These are phyloP conservation scores for Petrocephalus sullivani DNA, from an alignment of 2,797 vertebrate genomes.

Conservation along the genomic window DNA sequence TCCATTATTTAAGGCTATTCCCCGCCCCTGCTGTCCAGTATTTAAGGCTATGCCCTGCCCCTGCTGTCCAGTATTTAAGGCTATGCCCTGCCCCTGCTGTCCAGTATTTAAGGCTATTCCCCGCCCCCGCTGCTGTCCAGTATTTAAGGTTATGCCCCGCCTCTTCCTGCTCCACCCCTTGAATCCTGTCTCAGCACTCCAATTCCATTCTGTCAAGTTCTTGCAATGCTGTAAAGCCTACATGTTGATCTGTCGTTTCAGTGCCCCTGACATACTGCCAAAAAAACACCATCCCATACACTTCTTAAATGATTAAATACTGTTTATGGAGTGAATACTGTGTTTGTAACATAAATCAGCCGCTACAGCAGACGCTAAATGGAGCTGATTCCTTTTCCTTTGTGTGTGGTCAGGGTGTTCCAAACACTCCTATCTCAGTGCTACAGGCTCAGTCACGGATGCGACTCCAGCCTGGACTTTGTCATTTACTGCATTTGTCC, in stretches of 20 bases:
- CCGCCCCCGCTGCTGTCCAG: too few relatives aligned
- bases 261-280: neutral
- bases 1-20: neutral
- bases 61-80: too few relatives aligned
- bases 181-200: neutral
- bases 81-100: too few relatives aligned
- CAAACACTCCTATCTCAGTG: neutral
- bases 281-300: neutral
- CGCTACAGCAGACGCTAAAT: neutral
- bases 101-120: too few relatives aligned
- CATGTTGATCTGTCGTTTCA: neutral
- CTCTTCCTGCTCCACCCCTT: neutral
- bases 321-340: neutral
- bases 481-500: neutral
- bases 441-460: neutral
- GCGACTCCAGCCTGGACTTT: neutral
- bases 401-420: neutral
- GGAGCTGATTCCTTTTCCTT: neutral
- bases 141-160: neutral
- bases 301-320: neutral
- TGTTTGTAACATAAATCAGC: neutral
- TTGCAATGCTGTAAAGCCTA: neutral
- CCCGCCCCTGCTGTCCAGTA: neutral
- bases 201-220: neutral
- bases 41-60: too few relatives aligned